Evolutionary conservation across 1,140 invertebrate species (phyloP), one percentile per base, ranked within the genome.

Genomic region (Megathymus violae): DNA sequence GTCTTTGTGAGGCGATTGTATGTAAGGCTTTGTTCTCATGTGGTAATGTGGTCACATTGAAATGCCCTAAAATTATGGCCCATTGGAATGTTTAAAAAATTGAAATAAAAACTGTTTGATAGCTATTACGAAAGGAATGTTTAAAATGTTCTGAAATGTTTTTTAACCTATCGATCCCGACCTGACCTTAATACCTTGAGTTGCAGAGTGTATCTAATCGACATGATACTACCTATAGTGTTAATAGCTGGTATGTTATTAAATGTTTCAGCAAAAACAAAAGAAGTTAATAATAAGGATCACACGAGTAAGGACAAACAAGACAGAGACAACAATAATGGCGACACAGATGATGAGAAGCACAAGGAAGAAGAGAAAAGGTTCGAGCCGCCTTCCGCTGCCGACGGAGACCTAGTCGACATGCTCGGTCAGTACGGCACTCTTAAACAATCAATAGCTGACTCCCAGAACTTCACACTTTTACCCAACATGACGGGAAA

Each of bases 321-420:
- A 31, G 93, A 92, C 78, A 92, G 91, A 67, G 93, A 94, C 71
- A 93, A 94, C 64, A 93, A 93, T 71, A 93, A 93, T 68, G 82
- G 83, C 73, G 94, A 94, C 72, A 95, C 95, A 31, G 94, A 95
- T 72, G 92, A 93, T 17, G 94, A 94, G 71, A 93, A 94, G 34
- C 94, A 95, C 79, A 94, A 95, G 61, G 95, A 96, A 66, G 97
- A 98, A 68, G 93, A 93, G 67, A 95, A 95, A 71, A 96, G 96
- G 84, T 99, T 99, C 93, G 98, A 99, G 85, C 94, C 96, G 38
- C 94, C 94, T 64, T 95, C 97, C 34, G 95, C 96, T 78, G 92
- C 92, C 11, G 98, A 99, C 89, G 94, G 95, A 44, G 98, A 99
- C 85, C 93, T 99, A 31, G 98, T 99, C 1, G 98, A 99, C 78